phyloP scores from a whole-genome alignment of 2,113 vertebrate genomes.

The Engraulis encrasicolus region DNA sequence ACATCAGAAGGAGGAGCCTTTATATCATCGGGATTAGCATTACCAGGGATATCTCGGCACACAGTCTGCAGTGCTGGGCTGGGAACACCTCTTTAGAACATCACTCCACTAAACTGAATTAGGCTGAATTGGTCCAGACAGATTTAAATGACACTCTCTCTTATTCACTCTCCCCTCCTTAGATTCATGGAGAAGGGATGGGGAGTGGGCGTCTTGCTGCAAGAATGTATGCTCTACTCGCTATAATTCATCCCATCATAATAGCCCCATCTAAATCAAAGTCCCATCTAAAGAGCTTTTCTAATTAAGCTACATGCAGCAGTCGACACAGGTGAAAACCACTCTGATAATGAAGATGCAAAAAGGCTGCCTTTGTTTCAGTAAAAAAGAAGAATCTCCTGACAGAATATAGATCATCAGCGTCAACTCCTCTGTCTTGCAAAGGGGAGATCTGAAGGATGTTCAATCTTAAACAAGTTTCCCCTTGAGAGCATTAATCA shows the following conservation, averaged over 20 bases:
- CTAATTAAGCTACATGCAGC: conserved; percentile 5
- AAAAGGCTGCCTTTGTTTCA: background rate
- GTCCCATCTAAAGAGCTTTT: conserved; percentile 6
- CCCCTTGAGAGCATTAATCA: background rate
- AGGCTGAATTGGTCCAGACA: conserved; percentile 15
- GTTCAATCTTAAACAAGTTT: background rate
- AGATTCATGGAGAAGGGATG: background rate
- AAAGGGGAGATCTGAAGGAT: background rate
- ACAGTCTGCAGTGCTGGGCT: background rate
- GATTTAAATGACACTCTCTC: conserved; percentile 8
- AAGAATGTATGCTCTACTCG: background rate
- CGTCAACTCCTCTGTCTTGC: background rate
- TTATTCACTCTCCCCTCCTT: background rate
- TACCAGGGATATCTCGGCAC: background rate
- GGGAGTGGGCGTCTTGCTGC: background rate
- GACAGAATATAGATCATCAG: background rate
- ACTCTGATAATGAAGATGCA: conserved; percentile 6
- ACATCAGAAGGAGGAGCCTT: too few relatives aligned
- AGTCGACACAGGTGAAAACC: background rate
- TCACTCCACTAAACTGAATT: background rate
- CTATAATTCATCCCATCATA: background rate
- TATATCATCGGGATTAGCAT: background rate
- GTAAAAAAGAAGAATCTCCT: background rate
- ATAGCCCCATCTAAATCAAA: background rate
- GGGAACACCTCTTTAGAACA: conserved; percentile 38